Evolutionary conservation across 2,113 vertebrate species (phyloP).

Genomic region (Callospermophilus lateralis): DNA sequence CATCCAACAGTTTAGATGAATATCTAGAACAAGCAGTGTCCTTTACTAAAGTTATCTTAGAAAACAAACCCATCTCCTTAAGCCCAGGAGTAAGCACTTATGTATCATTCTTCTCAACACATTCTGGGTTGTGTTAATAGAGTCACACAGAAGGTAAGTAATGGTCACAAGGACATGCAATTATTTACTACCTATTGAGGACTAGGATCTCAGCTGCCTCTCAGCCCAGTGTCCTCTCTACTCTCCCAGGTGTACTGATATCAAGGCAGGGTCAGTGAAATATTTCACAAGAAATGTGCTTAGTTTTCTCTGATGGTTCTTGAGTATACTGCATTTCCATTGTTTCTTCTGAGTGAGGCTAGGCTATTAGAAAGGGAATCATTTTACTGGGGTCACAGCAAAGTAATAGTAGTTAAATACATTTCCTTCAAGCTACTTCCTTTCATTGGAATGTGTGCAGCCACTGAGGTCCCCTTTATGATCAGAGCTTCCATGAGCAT

Average conservation of each 20-base stretch:
- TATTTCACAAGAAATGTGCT: background rate
- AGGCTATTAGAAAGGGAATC: constrained; percentile 10
- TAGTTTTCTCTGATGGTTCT: background rate
- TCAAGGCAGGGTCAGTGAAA: background rate
- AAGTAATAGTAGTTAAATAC: background rate
- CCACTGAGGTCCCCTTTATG: background rate
- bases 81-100: background rate
- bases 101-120: background rate
- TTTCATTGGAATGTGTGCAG: background rate
- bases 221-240: background rate
- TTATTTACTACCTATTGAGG: background rate
- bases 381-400: background rate
- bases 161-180: background rate
- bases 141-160: background rate
- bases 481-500: background rate
- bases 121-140: background rate
- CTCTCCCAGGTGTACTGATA: background rate
- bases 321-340: background rate
- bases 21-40: background rate
- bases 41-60: background rate
- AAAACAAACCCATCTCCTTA: background rate
- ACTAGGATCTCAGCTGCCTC: background rate
- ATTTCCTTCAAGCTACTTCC: constrained; percentile 12
- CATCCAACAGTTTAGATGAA: background rate
- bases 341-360: background rate